Conservation (phyloP, 1,140 invertebrate genomes). For the Papilio helenus region DNA sequence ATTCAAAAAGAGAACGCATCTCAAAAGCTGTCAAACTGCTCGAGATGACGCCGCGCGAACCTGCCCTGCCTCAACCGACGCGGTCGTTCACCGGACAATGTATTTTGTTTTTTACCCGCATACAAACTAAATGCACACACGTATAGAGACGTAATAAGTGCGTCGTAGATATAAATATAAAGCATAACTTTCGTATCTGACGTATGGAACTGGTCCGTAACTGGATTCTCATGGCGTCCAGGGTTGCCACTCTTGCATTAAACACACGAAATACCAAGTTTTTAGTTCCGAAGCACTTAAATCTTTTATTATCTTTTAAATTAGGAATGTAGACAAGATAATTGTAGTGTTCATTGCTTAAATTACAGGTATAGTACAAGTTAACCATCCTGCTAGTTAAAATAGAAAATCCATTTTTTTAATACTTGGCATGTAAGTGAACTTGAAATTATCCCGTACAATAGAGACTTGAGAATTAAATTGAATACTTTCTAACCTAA, state of each 20-base stretch:
- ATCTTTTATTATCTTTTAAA: not conserved
- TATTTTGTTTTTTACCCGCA: slow-evolving; percentile 77
- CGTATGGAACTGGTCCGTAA: slow-evolving; percentile 68
- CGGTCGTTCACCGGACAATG: slow-evolving; percentile 70
- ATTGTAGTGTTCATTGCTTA: not conserved
- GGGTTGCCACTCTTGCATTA: slow-evolving; percentile 8
- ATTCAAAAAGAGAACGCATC: slow-evolving; percentile 73
- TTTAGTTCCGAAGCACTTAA: not conserved
- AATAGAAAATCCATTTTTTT: not conserved
- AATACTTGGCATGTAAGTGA: not conserved
- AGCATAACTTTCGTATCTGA: slow-evolving; percentile 69
- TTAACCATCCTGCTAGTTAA: not conserved
- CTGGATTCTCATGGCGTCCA: slow-evolving; percentile 58
- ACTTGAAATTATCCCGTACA: not conserved
- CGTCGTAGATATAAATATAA: slow-evolving; percentile 68
- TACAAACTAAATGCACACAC: slow-evolving; percentile 72
- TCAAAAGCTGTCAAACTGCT: slow-evolving; percentile 77
- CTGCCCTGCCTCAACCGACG: slow-evolving; percentile 75
- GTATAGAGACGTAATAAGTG: slow-evolving; percentile 68
- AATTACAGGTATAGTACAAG: not conserved
- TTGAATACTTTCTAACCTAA: not conserved
- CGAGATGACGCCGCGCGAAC: slow-evolving; percentile 63
- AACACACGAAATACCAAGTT: slow-evolving; percentile 8
- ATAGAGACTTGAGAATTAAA: not conserved
- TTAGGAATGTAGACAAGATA: not conserved